Evolutionary conservation across 2,888 invertebrate genomes (phyloP), one percentile per base, ranked within the genome.

Genomic region (Pyrochroa serraticornis): DNA sequence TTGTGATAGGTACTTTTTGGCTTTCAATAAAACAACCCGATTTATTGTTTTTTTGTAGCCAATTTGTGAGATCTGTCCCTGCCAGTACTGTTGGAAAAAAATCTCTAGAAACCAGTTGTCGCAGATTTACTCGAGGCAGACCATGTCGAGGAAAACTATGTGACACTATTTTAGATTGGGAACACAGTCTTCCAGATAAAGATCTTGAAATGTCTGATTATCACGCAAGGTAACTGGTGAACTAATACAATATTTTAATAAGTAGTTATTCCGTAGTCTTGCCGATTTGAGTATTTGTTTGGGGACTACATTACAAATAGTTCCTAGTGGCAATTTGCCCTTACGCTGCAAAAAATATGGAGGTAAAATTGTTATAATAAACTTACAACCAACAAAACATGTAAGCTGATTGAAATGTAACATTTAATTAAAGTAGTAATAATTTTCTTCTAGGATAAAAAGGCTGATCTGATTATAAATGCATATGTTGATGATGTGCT

Each of bases 151-250:
- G 97, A 1, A 85, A 89, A 64, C 81, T 98, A 49, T 84, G 88
- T 65, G 98, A 99, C 77, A 95, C 92, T 8, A 92, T 98, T 56
- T 82, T 99, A 36, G 99, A 99, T 79, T 99, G 99, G 99, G 98
- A 99, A 72, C 92, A 94, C 74, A 90, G 89, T 77, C 82, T 99
- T 63, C 98, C 98, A 0, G 90, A 91, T 66, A 85, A 87, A 71
- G 96, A 96, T 77, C 81, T 96, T 22, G 84, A 89, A 48, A 84
- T 92, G 81, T 90, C 96, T 0, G 89, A 93, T 66, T 87, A 90
- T 81, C 92, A 96, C 80, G 92, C 95, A 43, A 91, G 88, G 93
- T 93, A 81, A 63, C 43, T 62, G 42, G 34, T 31, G 7, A 43
- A 35, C 14, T 43, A 44, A 55, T 37, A 7, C 12, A n/a, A n/a